A percentile compares a stretch with the other conserved stretches of the same genome.
phyloP scores from a whole-genome alignment of 2,113 vertebrate species.

The Vanacampus margaritifer region DNA sequence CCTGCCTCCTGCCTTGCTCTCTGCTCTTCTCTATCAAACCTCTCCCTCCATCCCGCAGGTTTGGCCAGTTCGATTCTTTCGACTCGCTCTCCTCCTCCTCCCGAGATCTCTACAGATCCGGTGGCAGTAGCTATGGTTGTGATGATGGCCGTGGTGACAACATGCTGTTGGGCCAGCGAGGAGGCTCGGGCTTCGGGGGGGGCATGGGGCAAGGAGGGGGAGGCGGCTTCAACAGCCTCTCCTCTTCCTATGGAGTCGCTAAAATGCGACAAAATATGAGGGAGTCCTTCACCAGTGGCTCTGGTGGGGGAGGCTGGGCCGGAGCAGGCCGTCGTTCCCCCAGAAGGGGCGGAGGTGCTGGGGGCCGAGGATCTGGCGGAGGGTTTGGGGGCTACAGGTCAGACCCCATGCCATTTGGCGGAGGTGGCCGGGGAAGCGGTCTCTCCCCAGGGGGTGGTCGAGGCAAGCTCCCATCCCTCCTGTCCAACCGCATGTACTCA shows the following conservation, averaged over 20 bases:
- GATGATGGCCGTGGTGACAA: conserved; percentile 75
- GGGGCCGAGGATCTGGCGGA: conserved; percentile 71
- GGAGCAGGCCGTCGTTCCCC: conserved; percentile 76
- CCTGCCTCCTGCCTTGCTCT: conserved; percentile 71
- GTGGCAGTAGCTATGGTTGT: conserved; percentile 81
- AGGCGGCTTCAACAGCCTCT: conserved; percentile 76
- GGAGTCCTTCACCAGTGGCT: conserved; percentile 76
- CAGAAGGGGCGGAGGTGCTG: conserved; percentile 72
- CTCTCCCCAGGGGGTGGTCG: conserved; percentile 75
- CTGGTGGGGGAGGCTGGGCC: conserved; percentile 74
- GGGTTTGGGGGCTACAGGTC: conserved; percentile 71
- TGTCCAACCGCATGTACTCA: conserved; percentile 85
- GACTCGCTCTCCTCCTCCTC: conserved; percentile 82
- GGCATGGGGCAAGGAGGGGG: conserved; percentile 66
- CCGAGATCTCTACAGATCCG: conserved; percentile 85
- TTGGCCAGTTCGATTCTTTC: conserved; percentile 88
- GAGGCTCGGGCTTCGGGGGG: conserved; percentile 76
- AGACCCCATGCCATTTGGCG: conserved; percentile 74
- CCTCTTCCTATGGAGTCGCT: conserved; percentile 75
- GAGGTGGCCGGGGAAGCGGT: conserved; percentile 69
- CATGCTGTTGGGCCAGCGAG: conserved; percentile 73
- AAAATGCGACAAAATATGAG: conserved; percentile 81
- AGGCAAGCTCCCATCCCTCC: conserved; percentile 88
- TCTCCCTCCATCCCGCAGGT: conserved; percentile 79
- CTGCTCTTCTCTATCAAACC: conserved; percentile 71